Conservation (phyloP, 1,140 invertebrate genomes). For the Philopotamus ludificatus region DNA sequence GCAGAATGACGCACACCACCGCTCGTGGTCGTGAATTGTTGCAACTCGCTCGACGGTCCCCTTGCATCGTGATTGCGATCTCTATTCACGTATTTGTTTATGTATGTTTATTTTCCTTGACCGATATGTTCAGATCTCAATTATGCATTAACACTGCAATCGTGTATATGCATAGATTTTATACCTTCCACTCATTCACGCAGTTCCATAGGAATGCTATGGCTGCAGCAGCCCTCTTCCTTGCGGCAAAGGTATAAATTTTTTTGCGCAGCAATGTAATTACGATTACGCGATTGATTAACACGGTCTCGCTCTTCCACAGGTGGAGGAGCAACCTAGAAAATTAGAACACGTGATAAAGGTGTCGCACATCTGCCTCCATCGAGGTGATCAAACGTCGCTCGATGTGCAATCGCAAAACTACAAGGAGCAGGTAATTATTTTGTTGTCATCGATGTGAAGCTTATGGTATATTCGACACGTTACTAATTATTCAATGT, state of each 20-base stretch:
- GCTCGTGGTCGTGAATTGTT: too few relatives aligned
- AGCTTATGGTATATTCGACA: neutral
- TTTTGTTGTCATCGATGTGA: neutral
- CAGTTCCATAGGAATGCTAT: slow-evolving; percentile 82
- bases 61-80: too few relatives aligned
- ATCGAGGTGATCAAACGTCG: slow-evolving; percentile 57
- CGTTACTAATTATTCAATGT: slow-evolving; percentile 45
- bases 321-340: slow-evolving; percentile 92
- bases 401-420: slow-evolving; percentile 73
- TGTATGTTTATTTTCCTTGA: slow-evolving; percentile 13
- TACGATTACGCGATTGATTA: neutral
- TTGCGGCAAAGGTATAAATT: slow-evolving; percentile 90
- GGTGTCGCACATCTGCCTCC: slow-evolving; percentile 81
- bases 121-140: slow-evolving; percentile 64
- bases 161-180: slow-evolving; percentile 98
- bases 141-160: slow-evolving; percentile 93
- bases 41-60: too few relatives aligned
- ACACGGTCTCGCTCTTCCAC: too few relatives aligned
- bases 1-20: too few relatives aligned
- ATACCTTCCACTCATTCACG: slow-evolving; percentile 89
- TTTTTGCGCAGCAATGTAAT: slow-evolving; percentile 22
- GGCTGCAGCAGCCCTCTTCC: slow-evolving; percentile 83
- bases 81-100: too few relatives aligned
- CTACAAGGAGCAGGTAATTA: slow-evolving; percentile 53
- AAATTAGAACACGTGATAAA: slow-evolving; percentile 96